Evolutionary conservation across 2,113 vertebrate genomes (phyloP), one percentile per base, ranked within the genome.

Genomic region (Phyllopteryx taeniolatus): DNA sequence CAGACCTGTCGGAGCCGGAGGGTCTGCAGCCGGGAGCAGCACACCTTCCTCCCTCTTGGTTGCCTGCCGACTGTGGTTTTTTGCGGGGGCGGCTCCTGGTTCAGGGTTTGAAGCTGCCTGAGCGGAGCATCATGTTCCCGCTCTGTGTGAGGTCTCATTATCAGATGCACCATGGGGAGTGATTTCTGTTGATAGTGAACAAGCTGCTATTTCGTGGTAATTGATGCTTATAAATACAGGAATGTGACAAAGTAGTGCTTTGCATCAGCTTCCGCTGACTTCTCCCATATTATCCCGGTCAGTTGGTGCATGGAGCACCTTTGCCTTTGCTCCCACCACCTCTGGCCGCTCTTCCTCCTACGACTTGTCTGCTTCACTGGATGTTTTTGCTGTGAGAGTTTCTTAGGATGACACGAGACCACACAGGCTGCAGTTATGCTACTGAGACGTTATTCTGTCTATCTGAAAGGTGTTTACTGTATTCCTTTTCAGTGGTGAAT

Each of bases 121-220:
- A 83, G 83, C 65, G 80, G 76, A 70, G 78, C 85, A 74, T 84
- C 78, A 78, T 85, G 74, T 75, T 72, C 73, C 59, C 35, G 84
- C 91, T 88, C 83, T 69, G 90, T 93, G 93, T 94, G 94, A 94
- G 93, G 92, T 94, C 94, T 93, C 86, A 84, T 92, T 92, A 80
- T 93, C 89, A 91, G 88, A 88, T 89, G 79, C 77, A 83, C 89
- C 76, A 68, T 74, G 72, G 43, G 80, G 73, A 87, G 90, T 86
- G 75, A 84, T 88, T 90, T 86, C 77, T 87, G 85, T 77, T 89
- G 90, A 89, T 90, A 86, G 87, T 90, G 89, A 84, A 87, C 82
- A 92, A 89, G 83, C 85, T 90, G 56, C 74, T 84, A 92, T 91
- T 84, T 92, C 84, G 74, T 90, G 86, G 90, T 93, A 93, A 89